Percentiles rank a stretch among this genome's conserved stretches.
Evolutionary conservation across 2,888 invertebrate genomes (phyloP).

Genomic region (Cantharis lateralis): DNA sequence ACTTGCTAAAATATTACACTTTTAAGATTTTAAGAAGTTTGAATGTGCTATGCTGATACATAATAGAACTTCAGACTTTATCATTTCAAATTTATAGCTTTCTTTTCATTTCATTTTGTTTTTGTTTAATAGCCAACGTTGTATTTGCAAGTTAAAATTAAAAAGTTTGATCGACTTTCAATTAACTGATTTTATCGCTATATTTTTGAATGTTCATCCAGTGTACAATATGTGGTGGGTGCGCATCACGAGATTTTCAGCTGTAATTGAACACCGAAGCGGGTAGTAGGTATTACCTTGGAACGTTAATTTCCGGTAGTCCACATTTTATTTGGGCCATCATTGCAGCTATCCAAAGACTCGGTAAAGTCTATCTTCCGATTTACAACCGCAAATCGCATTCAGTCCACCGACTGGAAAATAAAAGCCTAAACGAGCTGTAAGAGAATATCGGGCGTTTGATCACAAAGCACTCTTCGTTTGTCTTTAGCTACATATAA

Average conservation of each 20-base stretch:
- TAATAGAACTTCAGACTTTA: slow-evolving; percentile 7
- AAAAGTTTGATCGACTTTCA: neutral
- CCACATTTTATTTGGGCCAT: slow-evolving; percentile 21
- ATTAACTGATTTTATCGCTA: neutral
- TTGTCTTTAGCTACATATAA: slow-evolving; percentile 24
- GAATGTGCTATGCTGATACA: slow-evolving; percentile 11
- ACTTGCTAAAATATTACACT: slow-evolving; percentile 3
- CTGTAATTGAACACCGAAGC: slow-evolving; percentile 20
- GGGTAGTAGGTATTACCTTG: slow-evolving; percentile 18
- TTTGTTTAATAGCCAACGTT: neutral
- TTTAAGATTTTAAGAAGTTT: slow-evolving; percentile 9
- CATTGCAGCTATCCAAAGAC: slow-evolving; percentile 12
- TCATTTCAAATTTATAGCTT: slow-evolving; percentile 3
- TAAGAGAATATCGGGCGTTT: slow-evolving; percentile 26
- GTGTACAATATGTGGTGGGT: slow-evolving; percentile 7
- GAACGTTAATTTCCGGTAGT: slow-evolving; percentile 24
- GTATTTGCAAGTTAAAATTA: neutral
- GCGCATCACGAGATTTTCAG: slow-evolving; percentile 17
- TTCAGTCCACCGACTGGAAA: slow-evolving; percentile 28
- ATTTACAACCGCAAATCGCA: slow-evolving; percentile 27
- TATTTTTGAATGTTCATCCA: neutral
- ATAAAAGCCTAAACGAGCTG: slow-evolving; percentile 29
- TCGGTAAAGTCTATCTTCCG: slow-evolving; percentile 24
- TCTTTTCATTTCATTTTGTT: neutral
- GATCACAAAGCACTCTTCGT: slow-evolving; percentile 25